Evolutionary conservation across 1,140 invertebrate species (phyloP).

Genomic region (Drosophila takahashii): DNA sequence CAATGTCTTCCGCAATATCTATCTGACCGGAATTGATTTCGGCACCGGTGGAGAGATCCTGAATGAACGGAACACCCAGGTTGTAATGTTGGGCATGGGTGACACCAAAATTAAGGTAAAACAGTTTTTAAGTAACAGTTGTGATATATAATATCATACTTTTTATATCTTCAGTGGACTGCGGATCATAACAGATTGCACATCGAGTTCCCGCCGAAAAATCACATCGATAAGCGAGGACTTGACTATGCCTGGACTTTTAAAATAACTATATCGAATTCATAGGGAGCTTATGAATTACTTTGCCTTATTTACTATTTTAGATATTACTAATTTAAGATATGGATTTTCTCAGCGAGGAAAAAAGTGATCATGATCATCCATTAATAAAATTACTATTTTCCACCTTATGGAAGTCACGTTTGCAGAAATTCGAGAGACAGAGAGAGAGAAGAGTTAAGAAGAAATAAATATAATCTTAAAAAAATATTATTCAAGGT

Average conservation of each 20-base stretch:
- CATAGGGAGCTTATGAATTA: neutral
- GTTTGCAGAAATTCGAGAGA: too few relatives aligned
- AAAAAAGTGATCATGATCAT: too few relatives aligned
- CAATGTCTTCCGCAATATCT: slow-evolving; percentile 40
- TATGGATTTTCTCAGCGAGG: too few relatives aligned
- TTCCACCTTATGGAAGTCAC: too few relatives aligned
- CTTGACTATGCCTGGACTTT: slow-evolving; percentile 78
- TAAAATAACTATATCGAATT: slow-evolving; percentile 64
- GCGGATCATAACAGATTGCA: slow-evolving; percentile 46
- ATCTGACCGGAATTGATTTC: slow-evolving; percentile 58
- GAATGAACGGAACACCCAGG: slow-evolving; percentile 39
- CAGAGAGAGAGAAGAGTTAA: too few relatives aligned
- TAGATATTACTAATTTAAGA: neutral
- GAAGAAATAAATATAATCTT: too few relatives aligned
- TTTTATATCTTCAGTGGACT: slow-evolving; percentile 57
- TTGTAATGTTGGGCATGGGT: slow-evolving; percentile 66
- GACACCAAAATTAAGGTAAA: slow-evolving; percentile 58
- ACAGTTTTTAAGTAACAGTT: neutral
- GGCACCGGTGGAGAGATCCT: slow-evolving; percentile 24
- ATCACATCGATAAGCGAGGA: slow-evolving; percentile 72
- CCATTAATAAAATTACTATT: too few relatives aligned
- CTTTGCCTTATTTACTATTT: neutral
- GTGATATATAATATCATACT: neutral
- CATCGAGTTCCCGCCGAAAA: slow-evolving; percentile 72
- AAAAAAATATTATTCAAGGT: too few relatives aligned